phyloP scores from a whole-genome alignment of 2,113 vertebrate species.

The Hydrochoerus hydrochaeris region DNA sequence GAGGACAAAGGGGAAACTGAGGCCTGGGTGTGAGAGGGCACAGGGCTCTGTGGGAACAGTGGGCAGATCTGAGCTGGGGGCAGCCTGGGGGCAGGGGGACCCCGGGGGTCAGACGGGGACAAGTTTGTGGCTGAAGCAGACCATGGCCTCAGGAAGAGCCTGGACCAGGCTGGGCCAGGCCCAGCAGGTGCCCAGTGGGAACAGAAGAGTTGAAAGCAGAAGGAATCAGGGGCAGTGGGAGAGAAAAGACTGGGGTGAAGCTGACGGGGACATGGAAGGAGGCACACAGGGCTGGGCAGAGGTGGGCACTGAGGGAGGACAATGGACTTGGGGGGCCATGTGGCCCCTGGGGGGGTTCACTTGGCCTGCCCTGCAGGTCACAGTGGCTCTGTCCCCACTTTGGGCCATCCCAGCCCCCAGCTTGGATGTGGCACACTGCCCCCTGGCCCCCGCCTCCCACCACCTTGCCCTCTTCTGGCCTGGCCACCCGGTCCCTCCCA shows the following conservation, averaged over 20 bases:
- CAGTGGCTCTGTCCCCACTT: background rate
- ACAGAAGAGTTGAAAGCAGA: background rate
- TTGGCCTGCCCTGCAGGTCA: background rate
- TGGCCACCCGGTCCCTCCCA: background rate
- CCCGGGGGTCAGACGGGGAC: background rate
- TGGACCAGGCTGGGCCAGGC: background rate
- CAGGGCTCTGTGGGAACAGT: background rate
- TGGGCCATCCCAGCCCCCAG: background rate
- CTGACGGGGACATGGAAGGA: background rate
- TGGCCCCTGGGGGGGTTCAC: background rate
- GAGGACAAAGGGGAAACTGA: conserved; percentile 55
- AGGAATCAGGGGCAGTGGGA: background rate
- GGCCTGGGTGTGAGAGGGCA: background rate
- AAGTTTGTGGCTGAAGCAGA: background rate
- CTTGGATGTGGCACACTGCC: background rate
- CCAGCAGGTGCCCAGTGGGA: background rate
- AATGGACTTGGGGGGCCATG: too few relatives aligned
- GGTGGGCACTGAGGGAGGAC: background rate
- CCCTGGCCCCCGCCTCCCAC: background rate
- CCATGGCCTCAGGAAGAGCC: background rate
- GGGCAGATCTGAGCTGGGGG: background rate
- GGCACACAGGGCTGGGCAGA: background rate
- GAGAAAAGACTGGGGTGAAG: background rate
- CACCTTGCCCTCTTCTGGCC: background rate
- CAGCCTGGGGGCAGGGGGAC: background rate